phyloP scores from a whole-genome alignment of 2,797 vertebrate species.

The Catamblyrhynchus diadema region DNA sequence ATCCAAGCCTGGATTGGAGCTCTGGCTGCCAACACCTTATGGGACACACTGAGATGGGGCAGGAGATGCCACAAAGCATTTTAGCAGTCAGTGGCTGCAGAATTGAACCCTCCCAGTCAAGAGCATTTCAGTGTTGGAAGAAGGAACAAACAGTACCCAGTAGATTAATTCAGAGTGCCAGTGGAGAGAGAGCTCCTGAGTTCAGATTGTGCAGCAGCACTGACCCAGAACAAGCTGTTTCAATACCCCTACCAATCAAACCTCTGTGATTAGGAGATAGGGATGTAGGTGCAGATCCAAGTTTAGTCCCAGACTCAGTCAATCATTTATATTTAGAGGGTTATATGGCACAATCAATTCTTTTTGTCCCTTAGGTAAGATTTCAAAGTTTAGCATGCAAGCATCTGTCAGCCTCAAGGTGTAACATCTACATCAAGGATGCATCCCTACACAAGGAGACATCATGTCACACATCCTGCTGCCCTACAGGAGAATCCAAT shows the following conservation, averaged over 20 bases:
- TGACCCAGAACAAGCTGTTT: not conserved
- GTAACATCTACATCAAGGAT: not conserved
- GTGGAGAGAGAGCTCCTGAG: not conserved
- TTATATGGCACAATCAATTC: not conserved
- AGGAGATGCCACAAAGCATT: not conserved
- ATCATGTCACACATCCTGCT: accelerated
- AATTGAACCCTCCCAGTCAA: not conserved
- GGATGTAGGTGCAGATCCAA: not conserved
- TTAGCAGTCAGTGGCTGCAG: not conserved
- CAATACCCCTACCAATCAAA: not conserved
- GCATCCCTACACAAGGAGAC: not conserved
- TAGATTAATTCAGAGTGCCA: not conserved
- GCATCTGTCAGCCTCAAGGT: not conserved
- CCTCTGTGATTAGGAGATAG: not conserved
- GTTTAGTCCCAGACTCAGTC: not conserved
- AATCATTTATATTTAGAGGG: not conserved
- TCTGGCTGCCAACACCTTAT: not conserved
- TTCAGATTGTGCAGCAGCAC: not conserved
- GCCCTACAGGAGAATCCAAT: not conserved
- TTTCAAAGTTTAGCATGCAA: not conserved
- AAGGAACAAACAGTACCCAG: not conserved
- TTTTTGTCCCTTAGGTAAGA: not conserved
- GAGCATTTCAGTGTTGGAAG: not conserved
- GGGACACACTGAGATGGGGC: not conserved
- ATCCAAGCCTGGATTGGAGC: not conserved